Base-by-base conservation (phyloP, 2,113 vertebrate genomes). In the Sylvietta virens region DNA sequence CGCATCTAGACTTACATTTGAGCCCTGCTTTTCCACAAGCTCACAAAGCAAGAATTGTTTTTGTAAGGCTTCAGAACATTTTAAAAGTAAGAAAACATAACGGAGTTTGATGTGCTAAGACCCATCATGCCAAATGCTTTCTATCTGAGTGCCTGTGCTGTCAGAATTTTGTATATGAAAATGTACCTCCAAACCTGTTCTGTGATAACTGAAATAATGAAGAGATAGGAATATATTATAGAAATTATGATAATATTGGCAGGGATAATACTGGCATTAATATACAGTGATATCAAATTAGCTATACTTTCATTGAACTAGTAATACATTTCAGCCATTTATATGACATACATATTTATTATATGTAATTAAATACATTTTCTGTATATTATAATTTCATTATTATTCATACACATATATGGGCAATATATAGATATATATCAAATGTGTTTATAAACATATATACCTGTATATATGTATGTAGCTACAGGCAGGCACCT, bases 401-500 rank as follows among this genome's bases (percentile, higher is more conserved):
- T 81, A 48, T 62, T 48, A 58, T 56, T 47, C 1, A 33, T 53
- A 26, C 2, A 21, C 8, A 40, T 16, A 14, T 11, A 8, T 33
- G 22, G 61, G 13, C 4, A 31, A 37, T 30, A 23, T 39, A 50
- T 30, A 64, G 5, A 44, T 23, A 23, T 35, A 35, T 44, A 24
- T 35, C 11, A 35, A 53, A 30, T 42, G 3, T 42, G 7, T 51
- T 13, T 33, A 31, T 7, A 30, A 30, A 30, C 1, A 24, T 27
- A 44, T 5, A 24, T 11, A 39, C 5, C 15, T 20, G 7, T 7
- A 42, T 3, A 15, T 3, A 21, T 8, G 8, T 2, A 11, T 19
- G 27, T 24, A 27, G 9, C 39, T 6, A 33, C 6, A 51, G 26
- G 3, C 17, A 61, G 7, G 7, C 2, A 56, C 8, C 0, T 0